phyloP scores from a whole-genome alignment of 1,140 invertebrate species.

The Drosophila pseudoobscura region DNA sequence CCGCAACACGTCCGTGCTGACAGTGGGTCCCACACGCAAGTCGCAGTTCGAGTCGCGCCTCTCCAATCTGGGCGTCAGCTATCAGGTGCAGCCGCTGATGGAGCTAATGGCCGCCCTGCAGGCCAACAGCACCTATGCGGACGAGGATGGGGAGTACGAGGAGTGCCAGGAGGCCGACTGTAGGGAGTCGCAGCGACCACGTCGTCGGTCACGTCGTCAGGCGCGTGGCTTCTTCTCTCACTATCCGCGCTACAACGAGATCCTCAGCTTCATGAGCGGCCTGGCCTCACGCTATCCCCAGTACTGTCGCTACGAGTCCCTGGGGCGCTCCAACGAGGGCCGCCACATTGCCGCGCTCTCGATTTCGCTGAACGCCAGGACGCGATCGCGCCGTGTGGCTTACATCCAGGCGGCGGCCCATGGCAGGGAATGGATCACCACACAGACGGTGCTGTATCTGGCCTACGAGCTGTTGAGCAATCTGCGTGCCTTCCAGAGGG shows the following conservation, averaged over 20 bases:
- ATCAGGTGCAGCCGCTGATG: conserved; percentile 64
- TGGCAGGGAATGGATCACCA: conserved; percentile 88
- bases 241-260: conserved; percentile 74
- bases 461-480: conserved; percentile 85
- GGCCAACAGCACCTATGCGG: conserved; percentile 59
- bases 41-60: conserved; percentile 59
- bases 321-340: conserved; percentile 82
- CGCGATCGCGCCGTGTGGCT: conserved; percentile 67
- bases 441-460: conserved; percentile 87
- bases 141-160: conserved; percentile 31
- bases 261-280: conserved; percentile 75
- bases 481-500: conserved; percentile 81
- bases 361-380: conserved; percentile 72
- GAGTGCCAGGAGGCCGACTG: conserved; percentile 61
- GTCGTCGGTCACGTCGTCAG: conserved; percentile 61
- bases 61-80: conserved; percentile 50
- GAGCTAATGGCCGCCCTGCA: conserved; percentile 64
- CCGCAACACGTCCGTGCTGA: conserved; percentile 66
- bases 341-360: conserved; percentile 79
- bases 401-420: conserved; percentile 78
- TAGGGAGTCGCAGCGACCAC: conserved; percentile 43
- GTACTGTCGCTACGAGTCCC: conserved; percentile 72
- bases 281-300: conserved; percentile 71
- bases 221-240: conserved; percentile 74
- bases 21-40: conserved; percentile 54